These are phyloP conservation scores for Cygnus buccinator DNA, from an alignment of 2,113 vertebrate genomes.

Conservation along the genomic window DNA sequence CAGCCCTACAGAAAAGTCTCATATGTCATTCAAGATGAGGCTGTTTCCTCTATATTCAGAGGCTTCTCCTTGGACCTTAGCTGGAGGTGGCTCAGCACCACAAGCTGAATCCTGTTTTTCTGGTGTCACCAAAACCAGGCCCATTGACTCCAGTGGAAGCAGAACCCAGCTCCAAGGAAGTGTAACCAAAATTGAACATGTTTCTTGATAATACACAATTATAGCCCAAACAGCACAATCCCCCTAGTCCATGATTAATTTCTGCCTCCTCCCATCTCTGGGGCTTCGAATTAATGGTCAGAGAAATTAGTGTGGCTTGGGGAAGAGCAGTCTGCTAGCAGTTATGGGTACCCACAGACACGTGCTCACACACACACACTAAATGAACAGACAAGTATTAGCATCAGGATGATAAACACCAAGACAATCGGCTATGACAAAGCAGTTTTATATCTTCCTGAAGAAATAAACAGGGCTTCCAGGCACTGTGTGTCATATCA, in stretches of 20 bases:
- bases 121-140: not conserved
- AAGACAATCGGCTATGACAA: not conserved
- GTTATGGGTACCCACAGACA: not conserved
- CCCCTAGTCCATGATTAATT: not conserved
- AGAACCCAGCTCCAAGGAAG: not conserved
- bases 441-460: not conserved
- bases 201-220: not conserved
- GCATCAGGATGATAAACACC: not conserved
- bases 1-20: not conserved
- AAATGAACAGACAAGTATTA: not conserved
- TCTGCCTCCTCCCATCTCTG: not conserved
- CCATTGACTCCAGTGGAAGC: not conserved
- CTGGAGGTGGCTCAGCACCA: not conserved
- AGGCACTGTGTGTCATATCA: not conserved
- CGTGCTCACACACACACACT: rapidly evolving
- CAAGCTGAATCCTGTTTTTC: not conserved
- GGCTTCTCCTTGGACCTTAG: not conserved
- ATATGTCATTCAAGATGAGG: not conserved
- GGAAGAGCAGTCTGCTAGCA: not conserved
- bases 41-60: not conserved
- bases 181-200: not conserved
- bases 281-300: not conserved
- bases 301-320: not conserved
- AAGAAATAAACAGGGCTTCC: slow-evolving; percentile 36
- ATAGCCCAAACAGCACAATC: not conserved